Evolutionary conservation across 2,113 vertebrate genomes (phyloP), one percentile per base, ranked within the genome.

Genomic region (Gavia stellata): DNA sequence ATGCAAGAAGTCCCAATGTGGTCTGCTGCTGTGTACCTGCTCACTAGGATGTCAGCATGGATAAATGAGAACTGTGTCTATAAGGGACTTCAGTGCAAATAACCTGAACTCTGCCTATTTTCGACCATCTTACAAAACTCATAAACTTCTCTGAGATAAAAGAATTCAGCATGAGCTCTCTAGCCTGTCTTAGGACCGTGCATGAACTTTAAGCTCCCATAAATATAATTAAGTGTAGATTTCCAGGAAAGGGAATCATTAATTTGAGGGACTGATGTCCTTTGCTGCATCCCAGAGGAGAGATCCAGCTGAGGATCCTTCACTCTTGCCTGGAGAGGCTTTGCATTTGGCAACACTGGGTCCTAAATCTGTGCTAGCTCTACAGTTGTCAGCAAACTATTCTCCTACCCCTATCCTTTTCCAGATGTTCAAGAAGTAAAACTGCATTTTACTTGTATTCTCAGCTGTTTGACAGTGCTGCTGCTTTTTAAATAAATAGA

Each of bases 401-500:
- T 96, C 47, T 96, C 49, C 82, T 82, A 66, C 33, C 38, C 21
- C 21, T 90, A 3, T 92, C 53, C 14, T 96, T 68, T 97, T 91
- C 88, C 94, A 94, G 93, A 96, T 94, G 92, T 96, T 96, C 66
- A 81, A 86, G 65, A 82, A 90, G 17, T 33, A 93, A 93, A 93
- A 82, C 87, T 92, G 52, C 65, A 82, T 96, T 95, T 93, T 88
- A 78, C 40, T 88, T 72, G 52, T 63, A 19, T 29, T 77, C 45
- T 94, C 81, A 90, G 75, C 65, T 96, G 65, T 72, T 96, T 96
- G 92, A 97, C 75, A 95, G 50, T 33, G 28, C 50, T 81, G 40
- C 58, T 94, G 88, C 81, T 93, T 96, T 92, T 92, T 36, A 95
- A 96, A 96, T 95, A 94, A 97, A 96, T 80, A 80, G 10, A 66